Percentiles rank a stretch among this genome's conserved stretches.
phyloP scores from a whole-genome alignment of 2,113 vertebrate species.

The Cranoglanis bouderius region DNA sequence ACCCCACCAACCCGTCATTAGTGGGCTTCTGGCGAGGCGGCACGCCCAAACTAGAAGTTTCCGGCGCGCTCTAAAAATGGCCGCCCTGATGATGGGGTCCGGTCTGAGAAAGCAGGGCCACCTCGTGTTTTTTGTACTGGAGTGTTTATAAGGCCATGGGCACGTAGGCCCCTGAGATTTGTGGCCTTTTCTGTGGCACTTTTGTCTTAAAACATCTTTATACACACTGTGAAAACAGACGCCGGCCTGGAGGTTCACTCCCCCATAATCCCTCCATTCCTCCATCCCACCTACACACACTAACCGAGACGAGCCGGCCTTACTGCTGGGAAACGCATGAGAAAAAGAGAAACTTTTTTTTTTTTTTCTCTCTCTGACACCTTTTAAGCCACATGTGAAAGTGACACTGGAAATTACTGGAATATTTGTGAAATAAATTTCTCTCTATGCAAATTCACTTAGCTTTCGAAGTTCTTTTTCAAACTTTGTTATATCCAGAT shows the following conservation, averaged over 20 bases:
- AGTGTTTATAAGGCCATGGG: conserved; percentile 43
- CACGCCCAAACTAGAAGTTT: conserved; percentile 74
- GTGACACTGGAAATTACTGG: neutral
- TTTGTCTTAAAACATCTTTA: conserved; percentile 17
- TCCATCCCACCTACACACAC: conserved; percentile 7
- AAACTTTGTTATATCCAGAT: neutral
- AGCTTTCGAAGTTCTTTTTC: neutral
- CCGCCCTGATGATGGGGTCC: conserved; percentile 67
- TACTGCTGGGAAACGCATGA: neutral
- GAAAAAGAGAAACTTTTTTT: neutral
- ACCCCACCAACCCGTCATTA: conserved; percentile 76
- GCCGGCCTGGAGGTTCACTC: no score
- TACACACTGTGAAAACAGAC: conserved; percentile 15
- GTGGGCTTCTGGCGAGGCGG: conserved; percentile 68
- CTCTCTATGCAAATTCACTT: neutral
- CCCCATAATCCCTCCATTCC: neutral
- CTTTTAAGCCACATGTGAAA: neutral
- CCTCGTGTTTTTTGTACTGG: conserved; percentile 26
- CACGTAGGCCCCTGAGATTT: conserved; percentile 18
- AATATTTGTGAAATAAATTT: neutral
- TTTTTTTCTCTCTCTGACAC: neutral
- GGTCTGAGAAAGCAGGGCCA: conserved; percentile 49
- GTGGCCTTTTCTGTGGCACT: conserved; percentile 5
- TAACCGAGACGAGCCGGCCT: neutral
- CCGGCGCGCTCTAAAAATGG: conserved; percentile 67